phyloP scores from a whole-genome alignment of 2,888 invertebrate species.

The Agrochola lychnidis region DNA sequence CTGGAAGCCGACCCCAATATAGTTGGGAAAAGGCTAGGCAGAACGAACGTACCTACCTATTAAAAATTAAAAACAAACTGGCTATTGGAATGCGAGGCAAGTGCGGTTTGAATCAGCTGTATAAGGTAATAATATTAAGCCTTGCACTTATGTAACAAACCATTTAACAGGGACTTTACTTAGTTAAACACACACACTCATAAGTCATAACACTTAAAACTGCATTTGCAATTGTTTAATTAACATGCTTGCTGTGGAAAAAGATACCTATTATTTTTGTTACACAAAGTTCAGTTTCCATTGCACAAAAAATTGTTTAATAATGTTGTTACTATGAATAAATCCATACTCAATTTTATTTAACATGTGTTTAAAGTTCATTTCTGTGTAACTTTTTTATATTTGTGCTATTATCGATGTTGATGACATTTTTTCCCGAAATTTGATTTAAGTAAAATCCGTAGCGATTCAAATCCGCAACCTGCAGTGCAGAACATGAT shows the following conservation, averaged over 20 bases:
- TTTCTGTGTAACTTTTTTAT: neutral
- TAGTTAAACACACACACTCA: conserved; percentile 11
- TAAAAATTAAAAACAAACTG: neutral
- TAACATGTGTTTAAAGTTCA: neutral
- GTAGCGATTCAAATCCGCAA: neutral
- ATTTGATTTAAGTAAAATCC: neutral
- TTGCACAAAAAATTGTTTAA: neutral
- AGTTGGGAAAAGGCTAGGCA: too few species aligned
- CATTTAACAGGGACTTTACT: conserved; percentile 37
- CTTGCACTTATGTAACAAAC: neutral
- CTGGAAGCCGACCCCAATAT: too few species aligned
- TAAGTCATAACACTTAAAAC: conserved; percentile 6
- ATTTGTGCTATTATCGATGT: neutral
- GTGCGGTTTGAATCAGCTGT: conserved; percentile 12
- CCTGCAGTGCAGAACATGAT: neutral
- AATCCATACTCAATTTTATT: neutral
- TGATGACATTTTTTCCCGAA: neutral
- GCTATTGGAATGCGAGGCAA: neutral
- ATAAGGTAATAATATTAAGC: neutral
- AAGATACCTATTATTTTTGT: neutral
- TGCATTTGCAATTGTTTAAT: conserved; percentile 8
- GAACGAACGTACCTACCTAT: neutral
- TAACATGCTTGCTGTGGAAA: conserved; percentile 6
- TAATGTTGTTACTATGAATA: neutral
- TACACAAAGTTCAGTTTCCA: neutral